phyloP scores from a whole-genome alignment of 2,888 invertebrate species.

The Microplitis deprimator region DNA sequence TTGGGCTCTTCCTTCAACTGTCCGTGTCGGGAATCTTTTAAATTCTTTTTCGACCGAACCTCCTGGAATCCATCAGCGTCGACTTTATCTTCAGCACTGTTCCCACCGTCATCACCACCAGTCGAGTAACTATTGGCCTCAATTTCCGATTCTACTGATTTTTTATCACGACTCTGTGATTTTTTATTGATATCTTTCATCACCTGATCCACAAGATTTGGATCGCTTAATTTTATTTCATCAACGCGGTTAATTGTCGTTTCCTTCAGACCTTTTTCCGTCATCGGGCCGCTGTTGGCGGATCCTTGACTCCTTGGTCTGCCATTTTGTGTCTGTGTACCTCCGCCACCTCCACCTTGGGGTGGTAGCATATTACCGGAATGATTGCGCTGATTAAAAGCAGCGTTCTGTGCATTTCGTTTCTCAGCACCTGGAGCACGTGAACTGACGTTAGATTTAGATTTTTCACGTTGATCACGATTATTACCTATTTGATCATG shows the following conservation, averaged over 20 bases:
- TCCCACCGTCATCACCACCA: conserved; percentile 68
- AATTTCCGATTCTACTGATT: conserved; percentile 72
- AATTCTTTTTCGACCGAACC: conserved; percentile 85
- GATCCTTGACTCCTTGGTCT: conserved; percentile 64
- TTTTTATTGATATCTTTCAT: conserved; percentile 71
- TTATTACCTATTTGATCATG: conserved; percentile 56
- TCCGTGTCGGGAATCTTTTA: conserved; percentile 74
- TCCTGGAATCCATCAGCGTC: conserved; percentile 86
- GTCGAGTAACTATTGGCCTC: conserved; percentile 73
- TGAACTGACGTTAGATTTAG: conserved; percentile 56
- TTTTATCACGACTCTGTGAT: conserved; percentile 66
- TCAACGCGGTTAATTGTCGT: conserved; percentile 73
- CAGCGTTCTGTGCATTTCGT: conserved; percentile 60
- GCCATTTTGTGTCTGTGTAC: conserved; percentile 62
- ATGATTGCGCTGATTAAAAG: conserved; percentile 63
- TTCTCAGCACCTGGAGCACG: conserved; percentile 67
- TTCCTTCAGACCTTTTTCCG: conserved; percentile 62
- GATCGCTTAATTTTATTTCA: conserved; percentile 74
- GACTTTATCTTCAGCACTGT: conserved; percentile 64
- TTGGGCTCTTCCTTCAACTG: conserved; percentile 62
- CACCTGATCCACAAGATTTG: conserved; percentile 74
- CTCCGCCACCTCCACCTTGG: conserved; percentile 47
- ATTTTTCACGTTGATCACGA: conserved; percentile 61
- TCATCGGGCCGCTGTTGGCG: conserved; percentile 59
- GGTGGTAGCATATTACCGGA: conserved; percentile 64